phyloP scores from a whole-genome alignment of 1,140 invertebrate species.

The Diprion similis region DNA sequence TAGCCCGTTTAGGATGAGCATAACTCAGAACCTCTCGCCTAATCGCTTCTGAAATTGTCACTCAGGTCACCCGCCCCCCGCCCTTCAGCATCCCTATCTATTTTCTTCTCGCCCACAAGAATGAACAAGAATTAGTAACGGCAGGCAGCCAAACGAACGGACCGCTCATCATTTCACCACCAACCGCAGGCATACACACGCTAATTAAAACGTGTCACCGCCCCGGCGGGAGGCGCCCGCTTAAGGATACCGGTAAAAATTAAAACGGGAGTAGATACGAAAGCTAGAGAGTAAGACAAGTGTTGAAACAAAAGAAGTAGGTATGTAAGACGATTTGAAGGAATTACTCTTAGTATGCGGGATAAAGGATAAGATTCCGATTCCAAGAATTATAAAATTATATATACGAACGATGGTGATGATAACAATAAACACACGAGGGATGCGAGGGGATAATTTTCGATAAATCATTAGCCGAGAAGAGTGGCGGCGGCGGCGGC shows the following conservation, averaged over 20 bases:
- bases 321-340: background rate
- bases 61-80: constrained; percentile 47
- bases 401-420: too few relatives aligned
- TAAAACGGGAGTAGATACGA: constrained; percentile 3
- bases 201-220: constrained; percentile 46
- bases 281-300: background rate
- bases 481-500: constrained; percentile 36
- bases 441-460: background rate
- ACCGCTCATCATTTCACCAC: constrained; percentile 16
- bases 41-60: constrained; percentile 61
- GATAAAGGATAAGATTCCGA: background rate
- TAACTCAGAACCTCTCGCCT: constrained; percentile 59
- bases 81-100: background rate
- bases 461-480: constrained; percentile 17
- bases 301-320: background rate
- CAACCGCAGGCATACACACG: background rate
- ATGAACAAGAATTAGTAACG: constrained; percentile 40
- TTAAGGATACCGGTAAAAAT: constrained; percentile 6
- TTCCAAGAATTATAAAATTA: too few relatives aligned
- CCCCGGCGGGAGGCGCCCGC: constrained; percentile 30
- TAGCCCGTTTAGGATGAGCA: constrained; percentile 50
- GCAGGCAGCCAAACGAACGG: constrained; percentile 21
- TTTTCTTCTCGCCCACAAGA: constrained; percentile 33
- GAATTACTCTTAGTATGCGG: background rate
- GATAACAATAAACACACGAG: background rate